A percentile compares a stretch with the other conserved stretches of the same genome.
phyloP scores from a whole-genome alignment of 2,888 invertebrate genomes.

The Hofmannophila pseudospretella region DNA sequence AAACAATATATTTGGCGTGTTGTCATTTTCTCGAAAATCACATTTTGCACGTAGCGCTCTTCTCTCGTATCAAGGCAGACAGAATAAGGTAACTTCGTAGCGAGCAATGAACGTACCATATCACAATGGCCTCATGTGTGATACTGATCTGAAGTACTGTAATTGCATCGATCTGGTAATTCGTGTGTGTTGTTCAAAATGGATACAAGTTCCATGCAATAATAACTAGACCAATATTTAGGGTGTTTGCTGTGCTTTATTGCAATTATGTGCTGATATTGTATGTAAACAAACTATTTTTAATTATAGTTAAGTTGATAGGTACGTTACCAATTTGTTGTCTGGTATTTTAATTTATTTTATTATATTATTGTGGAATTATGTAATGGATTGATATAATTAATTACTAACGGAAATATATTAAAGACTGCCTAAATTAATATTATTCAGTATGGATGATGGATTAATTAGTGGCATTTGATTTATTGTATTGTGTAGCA shows the following conservation, averaged over 20 bases:
- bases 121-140: too few relatives aligned
- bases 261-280: conserved; percentile 64
- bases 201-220: conserved; percentile 58
- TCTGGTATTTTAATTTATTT: conserved; percentile 68
- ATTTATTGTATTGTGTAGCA: conserved; percentile 22
- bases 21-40: too few relatives aligned
- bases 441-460: conserved; percentile 64
- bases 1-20: too few relatives aligned
- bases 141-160: conserved; percentile 33
- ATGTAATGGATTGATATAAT: conserved; percentile 57
- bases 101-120: too few relatives aligned
- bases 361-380: conserved; percentile 48
- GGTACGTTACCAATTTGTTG: conserved; percentile 68
- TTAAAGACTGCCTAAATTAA: conserved; percentile 77
- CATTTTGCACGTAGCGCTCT: too few relatives aligned
- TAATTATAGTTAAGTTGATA: conserved; percentile 54
- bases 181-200: conserved; percentile 37
- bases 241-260: conserved; percentile 71
- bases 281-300: conserved; percentile 45
- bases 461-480: conserved; percentile 53
- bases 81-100: too few relatives aligned
- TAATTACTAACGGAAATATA: conserved; percentile 52
- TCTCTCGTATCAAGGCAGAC: too few relatives aligned
- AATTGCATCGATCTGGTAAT: conserved; percentile 55
- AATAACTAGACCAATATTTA: conserved; percentile 76